Evolutionary conservation across 2,888 invertebrate species (phyloP).

Genomic region (Zygogramma bicolorata): DNA sequence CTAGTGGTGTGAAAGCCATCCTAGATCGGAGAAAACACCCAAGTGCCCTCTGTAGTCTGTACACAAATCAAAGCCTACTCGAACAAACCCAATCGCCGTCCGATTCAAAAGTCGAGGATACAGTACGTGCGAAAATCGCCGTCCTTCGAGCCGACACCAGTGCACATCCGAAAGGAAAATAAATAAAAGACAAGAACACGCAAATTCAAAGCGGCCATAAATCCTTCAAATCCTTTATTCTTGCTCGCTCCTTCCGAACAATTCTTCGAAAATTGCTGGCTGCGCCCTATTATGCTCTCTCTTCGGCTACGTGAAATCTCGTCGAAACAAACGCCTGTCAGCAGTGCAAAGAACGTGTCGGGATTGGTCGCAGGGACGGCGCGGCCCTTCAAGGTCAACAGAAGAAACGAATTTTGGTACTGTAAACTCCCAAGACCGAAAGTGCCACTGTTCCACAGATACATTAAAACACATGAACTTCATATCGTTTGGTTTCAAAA

Average conservation of each 20-base stretch:
- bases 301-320: neutral
- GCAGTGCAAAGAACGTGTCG: neutral
- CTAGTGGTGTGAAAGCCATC: no score
- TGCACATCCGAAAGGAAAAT: neutral
- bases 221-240: constrained; percentile 18
- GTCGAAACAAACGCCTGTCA: constrained; percentile 1
- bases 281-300: neutral
- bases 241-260: neutral
- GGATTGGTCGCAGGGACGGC: neutral
- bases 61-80: neutral
- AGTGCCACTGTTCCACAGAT: no score
- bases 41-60: no score
- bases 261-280: neutral
- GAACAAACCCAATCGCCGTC: neutral
- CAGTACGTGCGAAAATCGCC: neutral
- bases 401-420: neutral
- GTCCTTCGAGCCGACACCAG: neutral
- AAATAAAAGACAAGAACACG: constrained; percentile 3
- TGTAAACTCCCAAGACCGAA: no score
- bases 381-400: neutral
- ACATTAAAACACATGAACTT: no score
- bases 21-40: no score
- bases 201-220: constrained; percentile 16
- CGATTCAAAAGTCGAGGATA: neutral
- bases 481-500: no score